These are phyloP conservation scores for Archips crataeganus DNA, from an alignment of 2,888 invertebrate species.

Conservation along the genomic window DNA sequence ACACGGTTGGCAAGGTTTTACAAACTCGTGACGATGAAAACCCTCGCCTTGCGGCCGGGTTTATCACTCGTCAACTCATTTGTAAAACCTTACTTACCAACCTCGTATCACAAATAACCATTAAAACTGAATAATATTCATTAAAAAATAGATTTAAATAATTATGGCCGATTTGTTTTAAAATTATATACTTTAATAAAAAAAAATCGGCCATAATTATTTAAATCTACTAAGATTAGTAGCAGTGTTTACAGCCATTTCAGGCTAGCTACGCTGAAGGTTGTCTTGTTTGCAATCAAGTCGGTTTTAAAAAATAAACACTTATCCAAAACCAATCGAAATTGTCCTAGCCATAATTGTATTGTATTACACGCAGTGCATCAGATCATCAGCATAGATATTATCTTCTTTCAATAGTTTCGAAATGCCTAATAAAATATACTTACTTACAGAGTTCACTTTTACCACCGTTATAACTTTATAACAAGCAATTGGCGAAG, in stretches of 20 bases:
- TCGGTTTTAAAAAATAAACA: background rate
- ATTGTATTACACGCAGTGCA: background rate
- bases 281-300: background rate
- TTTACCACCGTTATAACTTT: constrained; percentile 33
- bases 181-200: too few relatives aligned
- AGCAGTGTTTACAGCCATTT: background rate
- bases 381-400: constrained; percentile 2
- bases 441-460: constrained; percentile 27
- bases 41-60: too few relatives aligned
- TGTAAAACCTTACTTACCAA: too few relatives aligned
- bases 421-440: constrained; percentile 15
- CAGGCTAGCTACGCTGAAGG: background rate
- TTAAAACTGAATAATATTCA: too few relatives aligned
- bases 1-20: too few relatives aligned
- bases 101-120: too few relatives aligned
- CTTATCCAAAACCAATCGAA: constrained; percentile 5
- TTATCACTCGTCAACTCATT: too few relatives aligned
- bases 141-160: too few relatives aligned
- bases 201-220: too few relatives aligned
- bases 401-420: background rate
- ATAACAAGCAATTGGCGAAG: constrained; percentile 50
- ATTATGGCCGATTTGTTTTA: too few relatives aligned
- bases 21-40: too few relatives aligned
- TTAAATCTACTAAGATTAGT: too few relatives aligned
- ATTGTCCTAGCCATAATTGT: background rate